Evolutionary conservation across 2,113 vertebrate species (phyloP).

Genomic region (Aptenodytes forsteri): DNA sequence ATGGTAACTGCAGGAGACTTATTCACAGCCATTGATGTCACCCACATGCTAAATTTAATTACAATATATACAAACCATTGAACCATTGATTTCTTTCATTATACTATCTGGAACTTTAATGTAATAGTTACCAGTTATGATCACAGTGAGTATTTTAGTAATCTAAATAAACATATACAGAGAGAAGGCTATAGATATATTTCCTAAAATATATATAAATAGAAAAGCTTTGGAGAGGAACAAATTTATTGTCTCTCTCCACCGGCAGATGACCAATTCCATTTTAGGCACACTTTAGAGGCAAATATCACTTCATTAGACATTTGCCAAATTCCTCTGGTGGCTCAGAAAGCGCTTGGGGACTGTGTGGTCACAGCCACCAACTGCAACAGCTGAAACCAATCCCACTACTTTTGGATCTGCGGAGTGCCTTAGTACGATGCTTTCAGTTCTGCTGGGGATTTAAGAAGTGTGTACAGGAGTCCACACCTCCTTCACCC

Average conservation of each 20-base stretch:
- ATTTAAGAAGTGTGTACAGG: neutral
- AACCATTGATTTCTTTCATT: slow-evolving; percentile 29
- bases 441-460: neutral
- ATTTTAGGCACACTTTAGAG: neutral
- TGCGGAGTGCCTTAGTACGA: fast-evolving
- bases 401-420: neutral
- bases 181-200: neutral
- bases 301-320: neutral
- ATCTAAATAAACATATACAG: neutral
- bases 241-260: neutral
- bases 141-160: slow-evolving; percentile 10
- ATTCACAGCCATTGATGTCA: slow-evolving; percentile 57
- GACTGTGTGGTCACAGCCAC: neutral
- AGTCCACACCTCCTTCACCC: neutral
- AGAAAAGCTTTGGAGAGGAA: neutral
- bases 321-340: neutral
- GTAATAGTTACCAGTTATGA: neutral
- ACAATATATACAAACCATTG: slow-evolving; percentile 22
- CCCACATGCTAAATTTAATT: slow-evolving; percentile 51
- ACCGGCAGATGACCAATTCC: neutral
- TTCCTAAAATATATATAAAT: neutral
- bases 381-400: neutral
- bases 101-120: neutral
- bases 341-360: neutral
- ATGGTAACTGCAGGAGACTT: slow-evolving; percentile 70